Evolutionary conservation across 2,113 vertebrate species (phyloP), one percentile per base, ranked within the genome.

Genomic region (Pardalotus punctatus): DNA sequence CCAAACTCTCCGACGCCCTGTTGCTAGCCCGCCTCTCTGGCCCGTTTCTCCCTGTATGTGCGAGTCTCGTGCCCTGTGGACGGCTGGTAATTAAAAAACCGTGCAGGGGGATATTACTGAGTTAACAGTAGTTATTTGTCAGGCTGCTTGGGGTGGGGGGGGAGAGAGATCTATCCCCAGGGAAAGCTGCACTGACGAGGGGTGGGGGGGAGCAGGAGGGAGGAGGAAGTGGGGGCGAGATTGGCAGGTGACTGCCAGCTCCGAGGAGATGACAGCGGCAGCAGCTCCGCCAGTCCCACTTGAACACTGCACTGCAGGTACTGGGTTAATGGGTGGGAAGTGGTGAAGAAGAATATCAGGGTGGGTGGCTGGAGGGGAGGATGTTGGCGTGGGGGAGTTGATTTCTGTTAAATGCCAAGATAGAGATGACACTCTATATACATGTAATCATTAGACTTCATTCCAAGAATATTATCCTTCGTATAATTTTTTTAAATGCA

Each of bases 91-190:
- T 98, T 98, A 98, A 97, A 97, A 98, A 97, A 91, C 72, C 85
- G 94, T 97, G 93, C 87, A 97, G 97, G 97, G 98, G 93, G 90
- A 96, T 97, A 95, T 97, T 95, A 98, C 91, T 95, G 95, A 98
- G 96, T 97, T 97, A 97, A 97, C 97, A 95, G 97, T 97, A 96
- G 95, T 98, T 98, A 97, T 98, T 98, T 97, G 97, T 97, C 96
- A 96, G 96, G 94, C 97, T 94, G 93, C 73, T 94, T 91, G 97
- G 77, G 47, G 96, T n/a, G 69, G 74, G 27, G 43, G 90, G 94
- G 95, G 85, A 94, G 96, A 97, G 95, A 95, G 90, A 97, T 97
- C 95, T 95, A 94, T 97, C 97, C 97, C 97, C 84, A 6, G 97
- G 97, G 97, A 98, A 91, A 95, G 88, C 83, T 53, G 95, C 94